Percentiles rank a stretch among this genome's conserved stretches.
These are phyloP conservation scores for Rhea americana DNA, from an alignment of 2,113 vertebrate species.

Conservation along the genomic window DNA sequence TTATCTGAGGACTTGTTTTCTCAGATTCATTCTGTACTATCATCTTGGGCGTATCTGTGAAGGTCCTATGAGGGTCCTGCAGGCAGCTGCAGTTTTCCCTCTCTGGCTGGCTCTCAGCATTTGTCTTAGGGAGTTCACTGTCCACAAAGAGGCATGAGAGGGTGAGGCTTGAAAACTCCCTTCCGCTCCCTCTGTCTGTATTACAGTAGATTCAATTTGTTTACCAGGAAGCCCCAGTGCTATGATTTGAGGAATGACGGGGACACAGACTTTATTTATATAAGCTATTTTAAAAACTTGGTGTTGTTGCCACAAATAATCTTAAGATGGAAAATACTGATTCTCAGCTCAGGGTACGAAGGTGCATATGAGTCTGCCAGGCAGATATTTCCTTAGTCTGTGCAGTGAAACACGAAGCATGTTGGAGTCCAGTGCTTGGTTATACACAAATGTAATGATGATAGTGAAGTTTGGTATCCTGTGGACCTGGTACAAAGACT, in stretches of 20 bases:
- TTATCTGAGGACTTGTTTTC: conserved; percentile 36
- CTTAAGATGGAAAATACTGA: neutral
- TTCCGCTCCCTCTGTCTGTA: neutral
- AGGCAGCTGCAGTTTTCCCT: neutral
- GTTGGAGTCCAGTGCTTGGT: neutral
- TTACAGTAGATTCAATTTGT: neutral
- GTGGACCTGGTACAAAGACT: neutral
- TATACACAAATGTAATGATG: neutral
- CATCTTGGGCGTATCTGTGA: neutral
- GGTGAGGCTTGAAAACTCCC: neutral
- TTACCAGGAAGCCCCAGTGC: neutral
- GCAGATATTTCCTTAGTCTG: neutral
- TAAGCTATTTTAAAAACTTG: neutral
- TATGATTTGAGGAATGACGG: neutral
- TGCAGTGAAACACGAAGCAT: neutral
- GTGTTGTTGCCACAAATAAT: neutral
- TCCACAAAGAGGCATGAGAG: neutral
- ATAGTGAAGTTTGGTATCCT: neutral
- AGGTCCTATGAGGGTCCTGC: neutral
- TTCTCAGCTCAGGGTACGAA: neutral
- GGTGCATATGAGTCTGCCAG: neutral
- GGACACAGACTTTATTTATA: neutral
- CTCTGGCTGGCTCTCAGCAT: neutral
- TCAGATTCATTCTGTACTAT: neutral
- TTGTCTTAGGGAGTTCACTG: neutral